Conservation (phyloP, 2,888 invertebrate genomes). For the Habrosyne pyritoides region DNA sequence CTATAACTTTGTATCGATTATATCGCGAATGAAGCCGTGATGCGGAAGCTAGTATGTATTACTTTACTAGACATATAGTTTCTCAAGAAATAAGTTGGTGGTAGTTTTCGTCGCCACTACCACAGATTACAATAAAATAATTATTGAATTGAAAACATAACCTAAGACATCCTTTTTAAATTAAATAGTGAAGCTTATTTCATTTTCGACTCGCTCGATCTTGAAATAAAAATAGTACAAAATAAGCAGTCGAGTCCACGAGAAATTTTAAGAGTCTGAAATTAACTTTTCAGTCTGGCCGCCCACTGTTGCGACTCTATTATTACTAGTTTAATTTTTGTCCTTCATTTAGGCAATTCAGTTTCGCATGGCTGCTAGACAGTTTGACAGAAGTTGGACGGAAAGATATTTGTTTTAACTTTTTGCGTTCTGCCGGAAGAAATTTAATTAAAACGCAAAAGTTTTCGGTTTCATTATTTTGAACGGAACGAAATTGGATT, state of each 20-base stretch:
- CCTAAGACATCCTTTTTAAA: neutral
- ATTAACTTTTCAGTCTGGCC: conserved; percentile 29
- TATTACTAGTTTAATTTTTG: conserved; percentile 31
- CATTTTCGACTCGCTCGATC: neutral
- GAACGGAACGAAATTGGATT: neutral
- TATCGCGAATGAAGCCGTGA: too few species aligned
- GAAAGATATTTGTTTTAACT: conserved; percentile 3
- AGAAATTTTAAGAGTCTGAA: conserved; percentile 30
- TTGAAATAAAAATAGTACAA: conserved; percentile 2
- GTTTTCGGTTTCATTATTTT: neutral
- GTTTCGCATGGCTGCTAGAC: conserved; percentile 18
- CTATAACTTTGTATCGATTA: too few species aligned
- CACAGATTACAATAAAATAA: too few species aligned
- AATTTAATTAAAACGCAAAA: conserved; percentile 4
- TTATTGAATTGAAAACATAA: too few species aligned
- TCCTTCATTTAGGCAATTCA: conserved; percentile 28
- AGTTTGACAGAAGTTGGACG: conserved; percentile 12
- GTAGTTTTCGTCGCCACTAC: too few species aligned
- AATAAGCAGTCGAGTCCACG: conserved; percentile 14
- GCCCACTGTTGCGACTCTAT: conserved; percentile 20
- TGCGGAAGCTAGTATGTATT: too few species aligned
- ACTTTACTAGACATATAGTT: too few species aligned
- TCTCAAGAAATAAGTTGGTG: too few species aligned
- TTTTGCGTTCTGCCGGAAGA: conserved; percentile 1
- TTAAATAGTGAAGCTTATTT: neutral